Conservation (phyloP, 2,888 invertebrate species). For the Sceliomorpha sp. region DNA sequence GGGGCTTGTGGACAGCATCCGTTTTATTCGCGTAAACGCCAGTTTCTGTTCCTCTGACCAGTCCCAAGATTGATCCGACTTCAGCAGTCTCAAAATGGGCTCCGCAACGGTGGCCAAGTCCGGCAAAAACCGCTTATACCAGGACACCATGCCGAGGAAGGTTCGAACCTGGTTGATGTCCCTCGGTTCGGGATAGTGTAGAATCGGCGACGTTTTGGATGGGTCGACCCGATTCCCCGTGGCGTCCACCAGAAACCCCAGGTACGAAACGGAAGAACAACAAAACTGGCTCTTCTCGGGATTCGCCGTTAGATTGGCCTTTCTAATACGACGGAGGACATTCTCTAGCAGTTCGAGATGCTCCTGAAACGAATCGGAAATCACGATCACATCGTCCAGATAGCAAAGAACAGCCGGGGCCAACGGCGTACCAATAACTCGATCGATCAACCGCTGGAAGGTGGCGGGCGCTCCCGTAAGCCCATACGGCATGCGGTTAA, state of each 20-base stretch:
- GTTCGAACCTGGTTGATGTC: neutral
- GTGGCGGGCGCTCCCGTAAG: too few species aligned
- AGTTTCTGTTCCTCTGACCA: neutral
- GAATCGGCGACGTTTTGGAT: too few species aligned
- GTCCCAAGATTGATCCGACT: neutral
- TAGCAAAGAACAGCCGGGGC: too few species aligned
- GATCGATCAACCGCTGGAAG: too few species aligned
- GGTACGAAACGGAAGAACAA: neutral
- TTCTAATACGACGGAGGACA: too few species aligned
- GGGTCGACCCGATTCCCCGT: too few species aligned
- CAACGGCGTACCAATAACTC: too few species aligned
- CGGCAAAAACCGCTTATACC: constrained; percentile 11
- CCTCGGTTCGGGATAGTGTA: constrained; percentile 1
- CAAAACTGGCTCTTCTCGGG: constrained; percentile 4
- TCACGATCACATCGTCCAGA: neutral
- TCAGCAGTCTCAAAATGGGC: neutral
- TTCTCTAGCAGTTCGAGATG: too few species aligned
- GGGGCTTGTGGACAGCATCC: neutral
- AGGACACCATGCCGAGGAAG: constrained; percentile 12
- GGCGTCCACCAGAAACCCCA: constrained; percentile 1
- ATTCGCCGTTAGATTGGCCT: too few species aligned
- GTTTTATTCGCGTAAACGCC: neutral
- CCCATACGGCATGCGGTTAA: too few species aligned
- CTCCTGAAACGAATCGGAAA: neutral
- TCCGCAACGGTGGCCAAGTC: neutral